Evolutionary conservation across 2,797 vertebrate genomes (phyloP).

Genomic region (Linurgus olivaceus): DNA sequence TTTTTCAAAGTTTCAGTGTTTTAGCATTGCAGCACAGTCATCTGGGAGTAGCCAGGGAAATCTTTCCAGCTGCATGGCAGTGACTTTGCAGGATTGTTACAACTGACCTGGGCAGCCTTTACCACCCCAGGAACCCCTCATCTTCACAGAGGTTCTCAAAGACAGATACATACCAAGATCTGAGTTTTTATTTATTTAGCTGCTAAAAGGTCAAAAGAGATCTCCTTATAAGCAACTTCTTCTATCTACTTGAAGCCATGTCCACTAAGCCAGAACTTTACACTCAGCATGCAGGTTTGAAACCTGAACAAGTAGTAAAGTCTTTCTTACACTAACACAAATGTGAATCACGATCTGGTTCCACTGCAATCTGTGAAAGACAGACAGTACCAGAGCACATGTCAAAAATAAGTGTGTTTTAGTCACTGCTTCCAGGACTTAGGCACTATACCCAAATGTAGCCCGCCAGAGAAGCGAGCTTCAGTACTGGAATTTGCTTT

Average conservation of each 20-base stretch:
- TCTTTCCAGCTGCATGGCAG: neutral
- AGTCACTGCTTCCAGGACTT: conserved; percentile 37
- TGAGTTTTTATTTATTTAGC: conserved; percentile 31
- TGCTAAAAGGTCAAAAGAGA: conserved; percentile 22
- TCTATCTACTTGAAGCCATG: neutral
- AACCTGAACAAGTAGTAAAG: neutral
- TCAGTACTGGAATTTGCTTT: conserved; percentile 40
- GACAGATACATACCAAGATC: neutral
- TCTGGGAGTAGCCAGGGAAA: neutral
- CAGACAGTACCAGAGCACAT: neutral
- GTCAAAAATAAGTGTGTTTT: conserved; percentile 36
- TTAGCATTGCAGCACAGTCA: neutral
- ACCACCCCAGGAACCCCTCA: neutral
- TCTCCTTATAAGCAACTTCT: conserved; percentile 17
- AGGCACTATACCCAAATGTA: conserved; percentile 3
- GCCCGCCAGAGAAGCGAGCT: neutral
- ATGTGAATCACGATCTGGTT: neutral
- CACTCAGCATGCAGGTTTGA: neutral
- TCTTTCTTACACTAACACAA: neutral
- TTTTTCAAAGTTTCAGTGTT: neutral
- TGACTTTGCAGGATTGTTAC: neutral
- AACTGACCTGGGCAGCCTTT: neutral
- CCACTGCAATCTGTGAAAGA: conserved; percentile 29
- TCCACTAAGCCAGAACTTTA: neutral
- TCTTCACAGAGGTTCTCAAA: neutral